Base-by-base conservation (phyloP, 2,113 vertebrate genomes). In the Melospiza georgiana region DNA sequence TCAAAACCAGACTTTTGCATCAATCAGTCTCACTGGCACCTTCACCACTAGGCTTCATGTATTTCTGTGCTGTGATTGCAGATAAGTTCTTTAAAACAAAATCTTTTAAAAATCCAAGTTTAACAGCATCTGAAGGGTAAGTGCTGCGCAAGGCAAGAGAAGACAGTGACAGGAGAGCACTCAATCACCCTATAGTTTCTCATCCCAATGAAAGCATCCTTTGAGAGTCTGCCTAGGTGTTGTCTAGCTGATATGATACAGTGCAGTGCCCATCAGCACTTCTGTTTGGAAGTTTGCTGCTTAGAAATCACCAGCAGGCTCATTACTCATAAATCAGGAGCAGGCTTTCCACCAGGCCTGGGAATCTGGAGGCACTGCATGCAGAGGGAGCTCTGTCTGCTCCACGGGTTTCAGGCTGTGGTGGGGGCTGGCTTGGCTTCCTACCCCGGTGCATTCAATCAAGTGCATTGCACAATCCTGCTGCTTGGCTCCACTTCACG, bases 151-250 rank as follows among this genome's bases (percentile, higher is more conserved):
- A 91, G 93, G 71, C 3, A 2, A 91, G 75, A 74, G 76, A 88
- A 95, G 90, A 81, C 63, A 77, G 82, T 73, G 85, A 96, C 82
- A 94, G 85, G 44, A 95, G 52, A 67, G 43, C 87, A 86, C 44
- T 95, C 82, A 59, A 71, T 93, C 94, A 77, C 57, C 1, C 0
- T 87, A 17, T 33, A 76, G 43, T 35, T 94, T 93, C 87, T 65
- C 65, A 90, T 94, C 61, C 57, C 52, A 77, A 18, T 84, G 85
- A 96, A 96, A 75, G 79, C 68, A 81, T 72, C 75, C 82, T 94
- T 96, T 94, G 87, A 94, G 93, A 84, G 59, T 41, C 41, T 97
- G 94, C 93, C 93, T 93, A 94, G 93, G 95, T 95, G 88, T 93
- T 94, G 93, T 93, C 95, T 86, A 91, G 82, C 31, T 59, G 41